These are phyloP conservation scores for Chaetodon trifascialis DNA, from an alignment of 2,113 vertebrate species.

Conservation along the genomic window DNA sequence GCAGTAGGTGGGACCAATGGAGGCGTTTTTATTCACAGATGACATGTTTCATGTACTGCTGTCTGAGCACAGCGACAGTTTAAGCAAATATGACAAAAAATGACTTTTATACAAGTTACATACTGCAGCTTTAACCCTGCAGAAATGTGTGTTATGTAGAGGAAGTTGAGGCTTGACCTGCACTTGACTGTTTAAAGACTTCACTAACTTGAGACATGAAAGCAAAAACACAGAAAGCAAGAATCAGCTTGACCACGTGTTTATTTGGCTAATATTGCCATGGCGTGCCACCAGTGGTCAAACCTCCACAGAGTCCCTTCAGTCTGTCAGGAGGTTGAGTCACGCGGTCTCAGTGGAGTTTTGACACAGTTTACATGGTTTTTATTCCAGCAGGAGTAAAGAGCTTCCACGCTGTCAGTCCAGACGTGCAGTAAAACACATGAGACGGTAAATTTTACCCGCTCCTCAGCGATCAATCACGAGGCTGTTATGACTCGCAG, in stretches of 20 bases:
- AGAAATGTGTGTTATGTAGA: not conserved
- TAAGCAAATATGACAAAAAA: too few species aligned
- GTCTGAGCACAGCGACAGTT: too few species aligned
- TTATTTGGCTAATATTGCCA: not conserved
- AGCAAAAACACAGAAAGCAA: not conserved
- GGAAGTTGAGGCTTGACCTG: not conserved
- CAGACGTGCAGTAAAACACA: conserved; percentile 45
- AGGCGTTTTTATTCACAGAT: too few species aligned
- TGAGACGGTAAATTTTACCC: conserved; percentile 27
- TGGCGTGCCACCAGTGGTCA: not conserved
- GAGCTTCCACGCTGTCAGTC: conserved; percentile 15
- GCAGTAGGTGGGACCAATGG: too few species aligned
- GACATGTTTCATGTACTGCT: too few species aligned
- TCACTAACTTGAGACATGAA: too few species aligned
- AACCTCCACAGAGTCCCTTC: conserved; percentile 3
- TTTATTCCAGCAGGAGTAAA: conserved; percentile 27
- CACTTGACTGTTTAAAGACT: too few species aligned
- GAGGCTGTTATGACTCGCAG: conserved; percentile 47
- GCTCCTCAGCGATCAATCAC: conserved; percentile 57
- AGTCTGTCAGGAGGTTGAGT: not conserved
- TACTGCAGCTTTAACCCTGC: too few species aligned
- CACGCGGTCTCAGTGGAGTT: not conserved
- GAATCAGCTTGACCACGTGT: not conserved
- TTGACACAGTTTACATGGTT: not conserved
- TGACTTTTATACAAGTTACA: too few species aligned